Base-by-base conservation (phyloP, 2,113 vertebrate species). In the Perca fluviatilis region DNA sequence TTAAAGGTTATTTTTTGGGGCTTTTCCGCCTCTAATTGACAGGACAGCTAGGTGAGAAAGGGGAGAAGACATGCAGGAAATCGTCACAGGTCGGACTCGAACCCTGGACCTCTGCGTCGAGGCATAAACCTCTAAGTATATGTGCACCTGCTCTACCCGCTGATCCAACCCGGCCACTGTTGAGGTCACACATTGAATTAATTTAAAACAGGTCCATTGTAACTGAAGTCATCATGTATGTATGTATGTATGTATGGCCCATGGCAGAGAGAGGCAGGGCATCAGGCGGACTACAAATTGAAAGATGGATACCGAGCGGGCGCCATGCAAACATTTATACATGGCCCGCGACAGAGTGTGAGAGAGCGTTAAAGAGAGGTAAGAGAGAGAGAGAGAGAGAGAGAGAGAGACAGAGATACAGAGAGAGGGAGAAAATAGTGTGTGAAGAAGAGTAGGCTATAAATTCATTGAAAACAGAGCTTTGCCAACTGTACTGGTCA, bases 381-480 rank as follows among this genome's bases (percentile, higher is more conserved):
- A 53, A n/a, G 51, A 75, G 68, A 83, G 57, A 65, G 67, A 80
- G 60, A 70, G 36, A 65, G 25, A 6, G 14, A 36, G 57, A 54
- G 36, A 65, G n/a, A 5, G 51, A 47, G 40, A 60, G 80, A 70
- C n/a, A 80, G 60, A 70, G 36, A 65, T n/a, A 6, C 12, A 36
- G 57, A 54, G 82, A 71, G 43, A 19, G 51, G 72, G 64, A 83
- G 53, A 65, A 58, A 67, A 58, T 3, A 23, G 46, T 0, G 43
- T 58, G 69, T 40, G 79, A 86, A 88, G 69, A 74, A 64, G 74
- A 83, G 75, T 7, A 1, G 62, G 80, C 64, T 74, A 64, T 88
- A 90, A 90, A 91, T 91, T 82, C 60, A 82, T 51, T 68, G 53
- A 80, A 79, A 82, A 50, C 71, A 60, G 50, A 88, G 78, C 58